Base-by-base conservation (phyloP, 1,140 invertebrate species). In the Drosophila setifemur region DNA sequence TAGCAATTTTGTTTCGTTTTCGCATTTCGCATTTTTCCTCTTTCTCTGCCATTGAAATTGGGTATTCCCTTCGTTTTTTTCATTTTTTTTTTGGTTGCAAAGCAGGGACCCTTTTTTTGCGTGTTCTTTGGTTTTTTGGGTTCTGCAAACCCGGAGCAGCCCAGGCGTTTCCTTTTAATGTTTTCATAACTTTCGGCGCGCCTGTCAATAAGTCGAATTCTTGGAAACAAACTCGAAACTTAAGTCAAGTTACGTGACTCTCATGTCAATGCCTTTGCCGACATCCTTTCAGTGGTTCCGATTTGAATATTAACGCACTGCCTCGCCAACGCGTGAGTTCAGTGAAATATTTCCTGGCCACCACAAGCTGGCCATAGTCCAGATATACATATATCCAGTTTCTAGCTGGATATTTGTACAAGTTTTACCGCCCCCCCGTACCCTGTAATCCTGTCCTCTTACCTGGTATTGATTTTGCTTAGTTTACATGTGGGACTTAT, bases 381-480 rank as follows among this genome's bases (percentile, higher is more conserved):
- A 28, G 16, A 43, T 35, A 31, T n/a, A n/a, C n/a, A n/a, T n/a
- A n/a, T n/a, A n/a, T n/a, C 8, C 3, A 14, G 19, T 40, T 72
- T 47, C 31, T 11, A 33, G 44, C 68, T 47, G 45, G 60, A 55
- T 79, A 55, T 81, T 71, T 49, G 54, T 19, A 29, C 28, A 19
- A 26, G 21, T n/a, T 54, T 29, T 50, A 12, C 19, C n/a, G 33
- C 26, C 45, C 23, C 3, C 9, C 12, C 6, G 48, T 19, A 35
- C 25, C 45, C 23, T 6, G 8, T 26, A 5, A 48, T 19, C 29
- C 4, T 14, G 21, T 14, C 12, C 33, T 14, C 33, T 29, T 55
- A 74, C 74, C 75, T 75, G 81, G 37, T 85, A 85, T 85, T 85
- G 81, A 85, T 85, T 85, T 85, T 86, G 61, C 37, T 68, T 81